Percentiles rank a stretch among this genome's conserved stretches.
phyloP scores from a whole-genome alignment of 2,113 vertebrate species.

The Trogon melanurus region DNA sequence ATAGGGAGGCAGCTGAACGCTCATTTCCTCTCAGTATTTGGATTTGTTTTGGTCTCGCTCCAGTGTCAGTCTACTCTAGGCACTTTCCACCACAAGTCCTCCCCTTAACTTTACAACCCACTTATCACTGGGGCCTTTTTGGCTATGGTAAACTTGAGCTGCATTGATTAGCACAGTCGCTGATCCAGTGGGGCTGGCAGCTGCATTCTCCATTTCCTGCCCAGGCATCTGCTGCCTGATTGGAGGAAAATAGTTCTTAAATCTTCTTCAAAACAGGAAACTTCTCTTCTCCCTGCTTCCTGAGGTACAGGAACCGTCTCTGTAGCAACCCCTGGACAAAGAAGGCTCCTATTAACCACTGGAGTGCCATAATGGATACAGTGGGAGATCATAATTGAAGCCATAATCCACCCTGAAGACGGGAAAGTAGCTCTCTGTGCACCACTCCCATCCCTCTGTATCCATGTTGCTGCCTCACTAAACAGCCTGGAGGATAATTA shows the following conservation, averaged over 20 bases:
- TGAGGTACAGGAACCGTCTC: conserved; percentile 94
- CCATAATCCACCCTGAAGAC: background rate
- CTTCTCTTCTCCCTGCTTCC: conserved; percentile 92
- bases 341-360: conserved; percentile 86
- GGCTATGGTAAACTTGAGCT: background rate
- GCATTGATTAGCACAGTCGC: background rate
- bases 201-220: conserved; percentile 85
- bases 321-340: conserved; percentile 91
- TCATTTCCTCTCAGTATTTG: conserved; percentile 64
- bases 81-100: conserved; percentile 46
- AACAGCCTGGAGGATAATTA: background rate
- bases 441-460: background rate
- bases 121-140: background rate
- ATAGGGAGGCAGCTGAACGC: conserved; percentile 59
- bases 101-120: background rate
- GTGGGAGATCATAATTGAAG: background rate
- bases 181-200: conserved; percentile 66
- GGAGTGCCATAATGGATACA: conserved; percentile 22
- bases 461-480: background rate
- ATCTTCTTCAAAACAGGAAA: conserved; percentile 98
- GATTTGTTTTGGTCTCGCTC: conserved; percentile 40
- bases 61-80: conserved; percentile 25
- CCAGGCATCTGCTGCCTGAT: conserved; percentile 84
- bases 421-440: background rate
- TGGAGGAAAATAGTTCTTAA: conserved; percentile 90